Evolutionary conservation across 2,113 vertebrate species (phyloP).

Genomic region (Syrmaticus mikado): DNA sequence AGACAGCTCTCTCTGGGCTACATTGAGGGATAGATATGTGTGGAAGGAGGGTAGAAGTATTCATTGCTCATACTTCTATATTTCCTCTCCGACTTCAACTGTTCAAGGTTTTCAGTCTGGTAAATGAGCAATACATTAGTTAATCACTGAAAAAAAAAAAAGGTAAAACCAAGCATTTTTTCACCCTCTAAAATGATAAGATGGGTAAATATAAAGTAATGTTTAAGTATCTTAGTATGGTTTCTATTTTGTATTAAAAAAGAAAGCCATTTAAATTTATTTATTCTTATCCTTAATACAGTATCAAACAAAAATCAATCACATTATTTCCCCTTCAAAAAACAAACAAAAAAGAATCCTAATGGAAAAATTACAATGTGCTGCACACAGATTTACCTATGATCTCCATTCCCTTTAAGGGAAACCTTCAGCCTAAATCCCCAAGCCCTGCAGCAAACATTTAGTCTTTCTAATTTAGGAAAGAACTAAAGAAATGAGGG

Average conservation of each 20-base stretch:
- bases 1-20: not conserved
- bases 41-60: not conserved
- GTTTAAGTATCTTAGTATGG: not conserved
- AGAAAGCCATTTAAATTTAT: not conserved
- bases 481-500: not conserved
- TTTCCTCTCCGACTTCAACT: not conserved
- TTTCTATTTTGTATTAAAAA: not conserved
- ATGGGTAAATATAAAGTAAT: not conserved
- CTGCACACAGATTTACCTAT: not conserved
- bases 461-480: not conserved
- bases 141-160: not conserved
- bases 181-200: not conserved
- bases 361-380: not conserved
- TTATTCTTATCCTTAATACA: not conserved
- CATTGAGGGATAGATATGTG: not conserved
- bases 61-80: fast-evolving
- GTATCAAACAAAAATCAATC: not conserved
- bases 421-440: not conserved
- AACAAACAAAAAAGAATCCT: not conserved
- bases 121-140: not conserved
- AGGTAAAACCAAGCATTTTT: not conserved
- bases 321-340: not conserved
- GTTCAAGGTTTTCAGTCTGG: not conserved
- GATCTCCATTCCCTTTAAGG: not conserved
- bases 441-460: not conserved